Evolutionary conservation across 2,797 vertebrate genomes (phyloP).

Genomic region (Darevskia mixta): DNA sequence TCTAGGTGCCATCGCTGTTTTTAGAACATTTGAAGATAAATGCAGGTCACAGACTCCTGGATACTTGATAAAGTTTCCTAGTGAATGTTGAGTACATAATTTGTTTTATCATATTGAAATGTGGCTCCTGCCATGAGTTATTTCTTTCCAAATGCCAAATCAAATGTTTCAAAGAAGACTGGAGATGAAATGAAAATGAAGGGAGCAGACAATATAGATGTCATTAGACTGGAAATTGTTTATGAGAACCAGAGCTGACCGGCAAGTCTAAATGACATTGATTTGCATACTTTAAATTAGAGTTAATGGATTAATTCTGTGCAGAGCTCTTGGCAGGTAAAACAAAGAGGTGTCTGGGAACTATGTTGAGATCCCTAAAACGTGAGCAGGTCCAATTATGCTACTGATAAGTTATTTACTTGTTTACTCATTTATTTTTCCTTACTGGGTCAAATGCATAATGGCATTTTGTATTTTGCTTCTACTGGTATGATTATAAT

Average conservation of each 20-base stretch:
- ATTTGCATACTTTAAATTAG: slow-evolving; percentile 67
- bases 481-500: slow-evolving; percentile 31
- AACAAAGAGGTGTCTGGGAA: slow-evolving; percentile 55
- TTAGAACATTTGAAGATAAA: slow-evolving; percentile 58
- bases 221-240: slow-evolving; percentile 72
- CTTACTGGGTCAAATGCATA: neutral
- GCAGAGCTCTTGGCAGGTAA: slow-evolving; percentile 54
- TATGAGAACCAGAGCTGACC: slow-evolving; percentile 70
- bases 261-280: slow-evolving; percentile 69
- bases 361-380: slow-evolving; percentile 64
- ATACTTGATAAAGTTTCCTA: slow-evolving; percentile 42
- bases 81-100: slow-evolving; percentile 66
- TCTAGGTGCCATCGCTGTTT: slow-evolving; percentile 30
- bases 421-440: slow-evolving; percentile 29
- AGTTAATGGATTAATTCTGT: slow-evolving; percentile 72
- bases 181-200: slow-evolving; percentile 64
- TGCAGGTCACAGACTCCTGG: slow-evolving; percentile 29
- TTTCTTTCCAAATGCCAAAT: slow-evolving; percentile 70
- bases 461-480: slow-evolving; percentile 36
- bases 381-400: slow-evolving; percentile 43
- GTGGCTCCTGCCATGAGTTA: slow-evolving; percentile 43
- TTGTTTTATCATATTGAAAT: slow-evolving; percentile 67
- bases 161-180: slow-evolving; percentile 68
- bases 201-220: slow-evolving; percentile 64
- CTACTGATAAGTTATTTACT: neutral